Evolutionary conservation across 2,888 invertebrate genomes (phyloP).

Genomic region (Zaprionus obscuricornis): DNA sequence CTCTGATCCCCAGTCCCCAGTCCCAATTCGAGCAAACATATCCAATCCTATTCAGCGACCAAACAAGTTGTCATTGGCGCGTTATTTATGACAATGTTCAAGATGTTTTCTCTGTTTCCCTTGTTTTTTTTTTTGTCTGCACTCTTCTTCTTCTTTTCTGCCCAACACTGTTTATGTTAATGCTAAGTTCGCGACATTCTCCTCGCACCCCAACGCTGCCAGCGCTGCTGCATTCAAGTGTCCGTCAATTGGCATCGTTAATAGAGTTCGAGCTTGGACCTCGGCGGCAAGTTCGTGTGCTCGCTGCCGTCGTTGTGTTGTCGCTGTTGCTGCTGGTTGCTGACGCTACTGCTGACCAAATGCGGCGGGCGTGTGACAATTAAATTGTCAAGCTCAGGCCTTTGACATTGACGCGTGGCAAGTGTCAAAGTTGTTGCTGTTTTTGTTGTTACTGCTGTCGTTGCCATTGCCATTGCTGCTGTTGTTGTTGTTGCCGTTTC

Average conservation of each 20-base stretch:
- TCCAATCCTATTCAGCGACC: conserved; percentile 44
- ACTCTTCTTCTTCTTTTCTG: conserved; percentile 18
- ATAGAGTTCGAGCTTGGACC: conserved; percentile 62
- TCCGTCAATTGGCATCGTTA: conserved; percentile 77
- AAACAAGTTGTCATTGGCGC: conserved; percentile 74
- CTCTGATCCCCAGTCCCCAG: not conserved
- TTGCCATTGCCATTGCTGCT: conserved; percentile 12
- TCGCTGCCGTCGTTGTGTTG: conserved; percentile 12
- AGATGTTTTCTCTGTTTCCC: conserved; percentile 70
- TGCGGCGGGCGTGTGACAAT: conserved; percentile 80
- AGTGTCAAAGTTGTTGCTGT: conserved; percentile 55
- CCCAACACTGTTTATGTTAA: conserved; percentile 71
- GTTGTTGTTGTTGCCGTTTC: not conserved
- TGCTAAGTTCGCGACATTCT: conserved; percentile 39
- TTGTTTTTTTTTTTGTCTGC: conserved; percentile 26
- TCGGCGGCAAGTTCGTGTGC: conserved; percentile 58
- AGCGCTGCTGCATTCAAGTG: conserved; percentile 72
- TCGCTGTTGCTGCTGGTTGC: conserved; percentile 1
- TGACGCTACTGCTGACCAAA: conserved; percentile 56
- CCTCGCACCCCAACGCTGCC: conserved; percentile 45
- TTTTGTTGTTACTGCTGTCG: conserved; percentile 19
- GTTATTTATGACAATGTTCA: conserved; percentile 79
- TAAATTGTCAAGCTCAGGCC: conserved; percentile 77
- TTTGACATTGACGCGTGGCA: conserved; percentile 69
- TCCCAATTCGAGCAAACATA: conserved; percentile 21